These are phyloP conservation scores for Rhingia campestris DNA, from an alignment of 2,888 invertebrate genomes.

Conservation along the genomic window DNA sequence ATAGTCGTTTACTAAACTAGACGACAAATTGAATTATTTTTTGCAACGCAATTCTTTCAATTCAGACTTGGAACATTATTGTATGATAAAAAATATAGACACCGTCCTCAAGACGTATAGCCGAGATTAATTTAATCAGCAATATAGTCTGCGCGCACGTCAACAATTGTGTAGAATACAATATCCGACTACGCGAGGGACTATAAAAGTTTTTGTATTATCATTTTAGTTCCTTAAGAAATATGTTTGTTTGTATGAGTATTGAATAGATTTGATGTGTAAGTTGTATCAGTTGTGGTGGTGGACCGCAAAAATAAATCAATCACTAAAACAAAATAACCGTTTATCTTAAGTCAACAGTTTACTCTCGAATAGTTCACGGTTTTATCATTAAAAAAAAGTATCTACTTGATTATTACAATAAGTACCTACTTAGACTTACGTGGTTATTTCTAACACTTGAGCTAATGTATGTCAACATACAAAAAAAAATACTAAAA, in stretches of 20 bases:
- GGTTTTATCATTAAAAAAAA: background rate
- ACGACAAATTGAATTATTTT: slow-evolving; percentile 41
- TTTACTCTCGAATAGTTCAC: background rate
- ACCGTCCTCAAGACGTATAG: slow-evolving; percentile 7
- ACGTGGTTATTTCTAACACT: too few species aligned
- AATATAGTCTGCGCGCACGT: background rate
- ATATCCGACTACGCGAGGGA: slow-evolving; percentile 1
- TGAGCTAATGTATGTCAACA: too few species aligned
- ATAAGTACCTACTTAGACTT: too few species aligned
- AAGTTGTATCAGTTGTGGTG: background rate
- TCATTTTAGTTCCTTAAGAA: background rate
- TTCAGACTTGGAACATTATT: slow-evolving; percentile 8
- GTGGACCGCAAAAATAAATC: background rate
- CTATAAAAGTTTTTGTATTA: background rate
- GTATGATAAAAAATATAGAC: background rate
- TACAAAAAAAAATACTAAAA: too few species aligned
- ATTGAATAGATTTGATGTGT: background rate
- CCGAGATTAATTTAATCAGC: slow-evolving; percentile 21
- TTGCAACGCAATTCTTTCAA: slow-evolving; percentile 55
- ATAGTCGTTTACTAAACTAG: background rate
- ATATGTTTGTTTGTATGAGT: background rate
- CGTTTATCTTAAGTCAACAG: slow-evolving; percentile 5
- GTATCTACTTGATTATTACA: too few species aligned
- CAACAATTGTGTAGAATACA: slow-evolving; percentile 6
- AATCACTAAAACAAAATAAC: background rate